Conservation (phyloP, 2,797 vertebrate genomes). For the Phrynocephalus guinanensis region DNA sequence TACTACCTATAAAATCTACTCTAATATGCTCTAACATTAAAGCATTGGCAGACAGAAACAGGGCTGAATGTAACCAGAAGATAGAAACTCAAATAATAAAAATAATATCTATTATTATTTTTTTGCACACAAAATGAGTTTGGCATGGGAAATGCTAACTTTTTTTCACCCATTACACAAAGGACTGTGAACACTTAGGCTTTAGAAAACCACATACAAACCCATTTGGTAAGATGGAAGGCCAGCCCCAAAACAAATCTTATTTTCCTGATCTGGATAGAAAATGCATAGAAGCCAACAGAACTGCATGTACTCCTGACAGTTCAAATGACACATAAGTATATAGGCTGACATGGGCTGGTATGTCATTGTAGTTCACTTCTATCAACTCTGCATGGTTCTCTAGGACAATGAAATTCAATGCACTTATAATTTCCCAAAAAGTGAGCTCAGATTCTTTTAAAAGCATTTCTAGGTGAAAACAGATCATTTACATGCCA, state of each 20-base stretch:
- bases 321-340: conserved; percentile 85
- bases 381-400: conserved; percentile 84
- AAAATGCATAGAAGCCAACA: conserved; percentile 80
- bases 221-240: conserved; percentile 33
- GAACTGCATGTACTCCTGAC: conserved; percentile 82
- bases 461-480: conserved; percentile 88
- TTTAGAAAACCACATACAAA: conserved; percentile 41
- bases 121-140: conserved; percentile 55
- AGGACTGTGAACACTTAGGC: conserved; percentile 69
- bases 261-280: conserved; percentile 66
- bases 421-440: conserved; percentile 85
- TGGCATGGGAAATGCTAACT: conserved; percentile 71
- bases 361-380: conserved; percentile 83
- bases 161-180: conserved; percentile 70
- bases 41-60: conserved; percentile 64
- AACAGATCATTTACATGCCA: conserved; percentile 92
- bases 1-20: conserved; percentile 68
- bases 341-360: conserved; percentile 83
- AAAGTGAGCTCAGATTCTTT: conserved; percentile 86
- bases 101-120: conserved; percentile 64
- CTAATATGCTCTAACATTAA: conserved; percentile 66
- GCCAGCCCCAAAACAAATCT: conserved; percentile 57
- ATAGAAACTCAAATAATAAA: conserved; percentile 47
- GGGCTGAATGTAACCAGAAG: conserved; percentile 63
- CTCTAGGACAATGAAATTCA: conserved; percentile 86